Conservation (phyloP, 2,113 vertebrate genomes). For the Stigmatopora argus region DNA sequence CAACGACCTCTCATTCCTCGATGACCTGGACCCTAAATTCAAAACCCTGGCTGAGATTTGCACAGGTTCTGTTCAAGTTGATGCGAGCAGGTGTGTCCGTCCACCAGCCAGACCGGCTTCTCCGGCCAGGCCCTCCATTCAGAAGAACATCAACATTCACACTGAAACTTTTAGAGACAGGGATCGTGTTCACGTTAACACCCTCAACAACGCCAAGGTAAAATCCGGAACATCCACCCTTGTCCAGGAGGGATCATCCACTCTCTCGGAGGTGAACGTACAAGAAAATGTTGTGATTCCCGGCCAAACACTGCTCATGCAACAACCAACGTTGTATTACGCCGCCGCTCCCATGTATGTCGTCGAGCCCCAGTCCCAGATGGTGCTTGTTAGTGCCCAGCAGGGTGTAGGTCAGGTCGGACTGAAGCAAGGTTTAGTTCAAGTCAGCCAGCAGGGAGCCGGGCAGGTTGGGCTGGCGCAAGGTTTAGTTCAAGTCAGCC, state of each 20-base stretch:
- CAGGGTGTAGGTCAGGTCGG: conserved; percentile 59
- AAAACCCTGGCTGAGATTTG: conserved; percentile 88
- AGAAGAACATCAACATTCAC: conserved; percentile 47
- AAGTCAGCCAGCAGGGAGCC: conserved; percentile 62
- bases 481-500: conserved; percentile 70
- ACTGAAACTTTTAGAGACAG: conserved; percentile 43
- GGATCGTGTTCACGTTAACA: conserved; percentile 28
- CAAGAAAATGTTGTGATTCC: conserved; percentile 54
- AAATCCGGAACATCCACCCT: conserved; percentile 35
- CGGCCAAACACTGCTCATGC: conserved; percentile 60
- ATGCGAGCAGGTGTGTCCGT: not conserved
- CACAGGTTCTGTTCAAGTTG: conserved; percentile 60
- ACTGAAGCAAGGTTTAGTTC: conserved; percentile 74
- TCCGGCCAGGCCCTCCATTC: conserved; percentile 29
- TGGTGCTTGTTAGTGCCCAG: conserved; percentile 53
- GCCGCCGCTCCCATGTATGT: conserved; percentile 65
- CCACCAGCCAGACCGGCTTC: conserved; percentile 16
- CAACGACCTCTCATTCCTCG: conserved; percentile 78
- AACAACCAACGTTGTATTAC: conserved; percentile 68
- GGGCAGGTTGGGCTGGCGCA: conserved; percentile 66
- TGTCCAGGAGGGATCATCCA: conserved; percentile 28
- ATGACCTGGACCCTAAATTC: conserved; percentile 87
- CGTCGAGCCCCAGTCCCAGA: conserved; percentile 58
- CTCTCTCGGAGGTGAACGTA: conserved; percentile 29
- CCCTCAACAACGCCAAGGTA: conserved; percentile 40